Conservation (phyloP, 2,113 vertebrate species). For the Entelurus aequoreus region DNA sequence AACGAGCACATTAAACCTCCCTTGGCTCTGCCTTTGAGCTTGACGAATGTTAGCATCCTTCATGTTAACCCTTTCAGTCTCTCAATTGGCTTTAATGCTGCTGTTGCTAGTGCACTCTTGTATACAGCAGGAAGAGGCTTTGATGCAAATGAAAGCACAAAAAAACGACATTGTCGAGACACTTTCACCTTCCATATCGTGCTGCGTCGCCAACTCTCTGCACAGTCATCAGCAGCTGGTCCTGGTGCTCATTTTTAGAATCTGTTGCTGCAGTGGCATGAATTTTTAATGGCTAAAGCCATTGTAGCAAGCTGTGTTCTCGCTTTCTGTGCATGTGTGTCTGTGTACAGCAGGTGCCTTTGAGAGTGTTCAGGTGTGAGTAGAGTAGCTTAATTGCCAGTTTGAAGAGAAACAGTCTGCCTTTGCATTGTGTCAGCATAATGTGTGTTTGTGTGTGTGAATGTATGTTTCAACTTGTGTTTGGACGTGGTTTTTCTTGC, state of each 20-base stretch:
- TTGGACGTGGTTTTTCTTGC: constrained; percentile 23
- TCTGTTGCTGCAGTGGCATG: constrained; percentile 72
- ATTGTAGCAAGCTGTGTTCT: constrained; percentile 48
- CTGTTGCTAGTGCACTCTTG: background rate
- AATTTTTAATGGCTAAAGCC: constrained; percentile 68
- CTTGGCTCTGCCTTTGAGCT: constrained; percentile 5
- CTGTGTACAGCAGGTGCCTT: background rate
- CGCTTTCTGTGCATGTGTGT: constrained; percentile 25
- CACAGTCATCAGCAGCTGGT: constrained; percentile 41
- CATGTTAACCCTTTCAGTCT: constrained; percentile 19
- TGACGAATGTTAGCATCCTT: constrained; percentile 18
- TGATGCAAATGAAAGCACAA: background rate
- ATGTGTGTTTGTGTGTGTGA: constrained; percentile 1
- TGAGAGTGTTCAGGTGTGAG: background rate
- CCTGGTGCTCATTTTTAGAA: constrained; percentile 58
- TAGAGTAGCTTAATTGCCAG: background rate
- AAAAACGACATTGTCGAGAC: constrained; percentile 1
- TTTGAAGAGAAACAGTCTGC: constrained; percentile 5
- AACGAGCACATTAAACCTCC: constrained; percentile 34
- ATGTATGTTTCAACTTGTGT: constrained; percentile 30
- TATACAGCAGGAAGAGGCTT: background rate
- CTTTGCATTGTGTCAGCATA: constrained; percentile 1
- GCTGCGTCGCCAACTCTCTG: constrained; percentile 21
- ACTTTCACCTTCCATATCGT: constrained; percentile 4
- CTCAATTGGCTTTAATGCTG: background rate